Evolutionary conservation across 2,113 vertebrate species (phyloP), one percentile per base, ranked within the genome.

Genomic region (Cepphus grylle): DNA sequence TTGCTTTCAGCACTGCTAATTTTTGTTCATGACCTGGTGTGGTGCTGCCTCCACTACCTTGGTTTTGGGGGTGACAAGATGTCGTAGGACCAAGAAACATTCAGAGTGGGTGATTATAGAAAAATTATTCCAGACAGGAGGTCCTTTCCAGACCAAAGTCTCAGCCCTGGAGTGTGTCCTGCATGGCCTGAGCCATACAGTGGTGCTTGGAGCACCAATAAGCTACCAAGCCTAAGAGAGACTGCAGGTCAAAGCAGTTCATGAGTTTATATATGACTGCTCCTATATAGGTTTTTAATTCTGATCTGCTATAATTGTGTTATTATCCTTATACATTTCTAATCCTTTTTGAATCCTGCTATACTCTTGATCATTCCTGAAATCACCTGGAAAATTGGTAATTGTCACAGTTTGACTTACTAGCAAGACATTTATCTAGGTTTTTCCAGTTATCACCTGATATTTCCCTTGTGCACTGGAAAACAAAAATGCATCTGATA

Each of bases 271-370:
- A 50, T 27, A 21, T 42, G 56, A 47, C 43, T 91, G 58, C 23
- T 88, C 19, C 25, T 79, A 11, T 40, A 40, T 32, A 11, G 3
- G 50, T 85, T 92, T 69, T 80, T 88, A 5, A 5, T 55, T 86
- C 59, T 78, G 22, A 62, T 94, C 77, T 93, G 29, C 34, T 66
- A 5, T 69, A 78, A 88, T 40, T 58, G 8, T 81, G 56, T 74
- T 88, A 74, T 84, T 88, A 61, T 95, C 52, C 69, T 95, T 79
- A 81, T 40, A 69, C 4, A 79, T 94, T 93, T 95, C 87, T 88
- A 96, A 95, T 90, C 93, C 71, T 81, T 95, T 96, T 86, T 83
- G 67, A 88, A 58, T 93, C 91, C 79, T 83, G 30, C 81, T 92
- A 50, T 42, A 76, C 42, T 81, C 65, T 88, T 93, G 65, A 80